Evolutionary conservation across 2,888 invertebrate genomes (phyloP), one percentile per base, ranked within the genome.

Genomic region (Rhagonycha fulva): DNA sequence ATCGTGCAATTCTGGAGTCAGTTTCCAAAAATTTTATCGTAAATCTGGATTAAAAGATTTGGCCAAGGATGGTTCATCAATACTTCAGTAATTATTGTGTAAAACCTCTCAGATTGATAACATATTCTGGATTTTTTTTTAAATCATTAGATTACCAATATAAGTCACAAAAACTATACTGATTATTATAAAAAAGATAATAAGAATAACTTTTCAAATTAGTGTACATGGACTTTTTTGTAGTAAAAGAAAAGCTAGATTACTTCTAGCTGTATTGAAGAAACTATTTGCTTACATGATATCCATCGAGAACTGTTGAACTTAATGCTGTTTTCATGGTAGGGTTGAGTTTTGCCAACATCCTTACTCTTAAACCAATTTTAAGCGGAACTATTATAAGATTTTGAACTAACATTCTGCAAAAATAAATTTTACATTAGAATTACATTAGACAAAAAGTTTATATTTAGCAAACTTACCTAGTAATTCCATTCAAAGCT

Each of bases 281-380:
- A 75, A 70, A 69, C 19, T 47, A 68, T 32, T 63, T 71, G 85
- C 86, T 84, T 83, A 88, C 88, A 80, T 85, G 85, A 77, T 83
- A 84, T 68, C 86, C 86, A 68, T 82, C 84, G 23, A 87, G 77
- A 68, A 81, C 81, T 19, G 81, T 80, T 2, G 79, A 73, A 76
- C 86, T 80, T 5, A 86, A 82, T 11, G 84, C 84, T 2, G 71
- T 63, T 62, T 72, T 72, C 32, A 66, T 28, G n/a, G 71, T 30
- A 7, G 26, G 14, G 23, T 85, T 84, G 23, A 85, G 63, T 2
- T 82, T 70, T 1, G 79, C 79, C 66, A 82, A 47, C 62, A 84
- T 81, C 4, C 82, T 80, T 14, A 86, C 80, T 70, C 80, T 79
- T n/a, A 87, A 83, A 75, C 83, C 82, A 74, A 85, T 85, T 19